Evolutionary conservation across 2,888 invertebrate genomes (phyloP).

Genomic region (Artemia sinica): DNA sequence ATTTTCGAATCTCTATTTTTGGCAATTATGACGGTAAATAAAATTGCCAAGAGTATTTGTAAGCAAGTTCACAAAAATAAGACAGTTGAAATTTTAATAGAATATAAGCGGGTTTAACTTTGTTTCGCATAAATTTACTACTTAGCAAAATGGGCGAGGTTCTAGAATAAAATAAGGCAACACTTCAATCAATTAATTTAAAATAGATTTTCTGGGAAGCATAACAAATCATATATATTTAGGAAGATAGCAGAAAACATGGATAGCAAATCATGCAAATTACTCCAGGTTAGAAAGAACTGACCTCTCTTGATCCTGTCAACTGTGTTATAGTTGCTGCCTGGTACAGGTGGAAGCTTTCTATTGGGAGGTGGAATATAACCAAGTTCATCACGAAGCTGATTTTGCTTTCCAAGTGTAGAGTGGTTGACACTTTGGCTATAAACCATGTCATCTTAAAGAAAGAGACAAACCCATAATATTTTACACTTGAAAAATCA

Average conservation of each 20-base stretch:
- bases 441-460: constrained; percentile 70
- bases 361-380: constrained; percentile 84
- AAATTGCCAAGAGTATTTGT: no score
- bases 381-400: constrained; percentile 68
- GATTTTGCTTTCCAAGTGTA: constrained; percentile 60
- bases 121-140: no score
- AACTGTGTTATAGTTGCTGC: constrained; percentile 82
- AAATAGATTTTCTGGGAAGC: not conserved
- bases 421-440: constrained; percentile 55
- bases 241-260: not conserved
- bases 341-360: constrained; percentile 76
- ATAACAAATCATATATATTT: not conserved
- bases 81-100: no score
- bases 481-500: not conserved
- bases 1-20: no score
- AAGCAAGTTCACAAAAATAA: no score
- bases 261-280: constrained; percentile 1
- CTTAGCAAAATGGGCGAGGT: no score
- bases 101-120: no score
- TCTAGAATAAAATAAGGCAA: no score
- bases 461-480: not conserved
- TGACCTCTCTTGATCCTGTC: constrained; percentile 76
- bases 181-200: no score
- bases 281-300: not conserved
- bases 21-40: no score